Base-by-base conservation (phyloP, 2,797 vertebrate genomes). In the Synanceia verrucosa region DNA sequence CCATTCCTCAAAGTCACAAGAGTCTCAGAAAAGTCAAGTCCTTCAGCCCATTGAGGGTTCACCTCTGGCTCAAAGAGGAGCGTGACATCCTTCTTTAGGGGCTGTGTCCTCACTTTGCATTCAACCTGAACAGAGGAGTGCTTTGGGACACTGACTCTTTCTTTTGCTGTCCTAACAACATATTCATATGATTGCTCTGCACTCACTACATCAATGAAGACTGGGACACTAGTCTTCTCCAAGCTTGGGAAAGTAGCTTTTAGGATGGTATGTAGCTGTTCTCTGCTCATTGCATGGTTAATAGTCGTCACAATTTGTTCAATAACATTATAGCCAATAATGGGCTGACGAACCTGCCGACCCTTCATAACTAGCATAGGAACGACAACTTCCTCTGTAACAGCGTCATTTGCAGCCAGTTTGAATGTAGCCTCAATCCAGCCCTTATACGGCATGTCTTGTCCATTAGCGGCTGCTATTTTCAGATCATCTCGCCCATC, bases 31-130 rank as follows among this genome's bases (percentile, higher is more conserved):
- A 80, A 65, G 6, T 80, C 56, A 1, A 76, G 36, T 4, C 62
- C 73, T 3, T 80, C 73, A 2, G 79, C 50, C 67, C 76, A 77
- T 14, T 78, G 64, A 0, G 39, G 79, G 5, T 78, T 78, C 13
- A 60, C 52, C 43, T 55, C 21, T 19, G 67, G 57, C 11, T 78
- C 43, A 44, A 78, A 82, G 12, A 73, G 24, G 12, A 78, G 14
- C 7, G 19, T 61, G 2, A 16, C 62, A 9, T 73, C 79, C 11
- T 80, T 59, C 7, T 24, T 58, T 8, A 1, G 10, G 2, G 12
- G 21, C n/a, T 71, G 56, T 1, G n/a, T n/a, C n/a, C n/a, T n/a
- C n/a, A 78, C 34, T 5, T 9, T 6, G 39, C 71, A 78, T 4
- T 69, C 9, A 4, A 78, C 19, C 5, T 65, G 29, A 0, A 84